Conservation (phyloP, 2,113 vertebrate species). For the Donacobius atricapilla region DNA sequence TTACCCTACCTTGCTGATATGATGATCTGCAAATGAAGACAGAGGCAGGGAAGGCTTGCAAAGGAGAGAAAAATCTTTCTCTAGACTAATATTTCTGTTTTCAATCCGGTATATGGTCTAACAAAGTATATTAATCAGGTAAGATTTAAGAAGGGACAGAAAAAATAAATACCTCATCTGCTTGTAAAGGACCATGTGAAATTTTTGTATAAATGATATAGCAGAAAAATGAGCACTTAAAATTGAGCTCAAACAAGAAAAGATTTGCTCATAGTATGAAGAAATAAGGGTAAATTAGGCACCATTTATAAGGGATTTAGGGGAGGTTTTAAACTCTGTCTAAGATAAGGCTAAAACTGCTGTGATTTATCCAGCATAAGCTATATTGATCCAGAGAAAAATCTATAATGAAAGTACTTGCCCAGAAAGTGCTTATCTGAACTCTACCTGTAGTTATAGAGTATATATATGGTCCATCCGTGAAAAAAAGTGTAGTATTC, state of each 20-base stretch:
- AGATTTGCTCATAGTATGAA: not conserved
- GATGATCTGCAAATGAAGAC: not conserved
- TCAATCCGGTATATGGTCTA: not conserved
- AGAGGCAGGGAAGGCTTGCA: not conserved
- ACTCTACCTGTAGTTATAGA: not conserved
- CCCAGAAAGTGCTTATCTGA: not conserved
- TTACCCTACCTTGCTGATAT: not conserved
- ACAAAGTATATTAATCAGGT: not conserved
- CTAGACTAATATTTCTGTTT: not conserved
- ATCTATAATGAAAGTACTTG: not conserved
- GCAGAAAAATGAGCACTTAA: not conserved
- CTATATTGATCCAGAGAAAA: not conserved
- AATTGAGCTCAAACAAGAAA: not conserved
- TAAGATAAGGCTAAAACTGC: not conserved
- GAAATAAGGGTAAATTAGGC: not conserved
- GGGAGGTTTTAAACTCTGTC: not conserved
- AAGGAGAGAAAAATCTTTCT: not conserved
- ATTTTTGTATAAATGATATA: not conserved
- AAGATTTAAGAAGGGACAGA: not conserved
- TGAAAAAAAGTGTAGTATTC: not conserved
- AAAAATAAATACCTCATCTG: not conserved
- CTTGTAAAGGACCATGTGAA: not conserved
- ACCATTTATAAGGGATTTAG: not conserved
- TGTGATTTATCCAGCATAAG: constrained; percentile 1
- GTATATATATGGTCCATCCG: accelerated